A percentile compares a stretch with the other conserved stretches of the same genome.
Evolutionary conservation across 2,888 invertebrate species (phyloP).

Genomic region (Cheilosia vernalis): DNA sequence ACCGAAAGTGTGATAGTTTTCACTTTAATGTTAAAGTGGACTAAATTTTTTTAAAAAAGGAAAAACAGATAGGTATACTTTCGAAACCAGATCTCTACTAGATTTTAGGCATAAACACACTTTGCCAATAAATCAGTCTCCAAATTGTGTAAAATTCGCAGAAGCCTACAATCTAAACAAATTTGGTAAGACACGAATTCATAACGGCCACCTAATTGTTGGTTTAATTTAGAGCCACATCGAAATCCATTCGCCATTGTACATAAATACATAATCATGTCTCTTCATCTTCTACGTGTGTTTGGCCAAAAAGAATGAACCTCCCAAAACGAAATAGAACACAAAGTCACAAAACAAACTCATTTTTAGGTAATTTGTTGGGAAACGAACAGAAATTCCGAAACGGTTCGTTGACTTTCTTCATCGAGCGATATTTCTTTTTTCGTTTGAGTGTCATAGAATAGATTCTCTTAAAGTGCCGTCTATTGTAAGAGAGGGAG

Average conservation of each 20-base stretch:
- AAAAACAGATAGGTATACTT: too few species aligned
- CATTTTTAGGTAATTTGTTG: constrained; percentile 39
- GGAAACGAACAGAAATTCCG: constrained; percentile 50
- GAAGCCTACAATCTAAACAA: not conserved
- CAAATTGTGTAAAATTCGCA: too few species aligned
- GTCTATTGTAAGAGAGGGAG: too few species aligned
- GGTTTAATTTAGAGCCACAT: constrained; percentile 45
- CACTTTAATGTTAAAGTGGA: too few species aligned
- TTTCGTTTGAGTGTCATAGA: constrained; percentile 15
- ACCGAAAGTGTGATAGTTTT: too few species aligned
- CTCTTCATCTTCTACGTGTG: not conserved
- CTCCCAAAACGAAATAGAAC: constrained; percentile 28
- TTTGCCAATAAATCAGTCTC: too few species aligned
- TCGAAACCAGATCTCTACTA: too few species aligned
- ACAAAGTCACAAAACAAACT: constrained; percentile 26
- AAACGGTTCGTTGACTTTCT: constrained; percentile 57
- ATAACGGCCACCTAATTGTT: constrained; percentile 47
- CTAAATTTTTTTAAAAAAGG: too few species aligned
- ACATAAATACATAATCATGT: constrained; percentile 6
- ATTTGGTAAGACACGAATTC: constrained; percentile 35
- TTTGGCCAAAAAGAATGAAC: constrained; percentile 28
- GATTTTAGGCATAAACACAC: too few species aligned
- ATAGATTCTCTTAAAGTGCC: too few species aligned
- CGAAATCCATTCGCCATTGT: constrained; percentile 30
- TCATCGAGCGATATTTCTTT: constrained; percentile 2